A percentile compares a stretch with the other conserved stretches of the same genome.
These are phyloP conservation scores for Cecidostiba fungosa DNA, from an alignment of 2,888 invertebrate genomes.

Conservation along the genomic window DNA sequence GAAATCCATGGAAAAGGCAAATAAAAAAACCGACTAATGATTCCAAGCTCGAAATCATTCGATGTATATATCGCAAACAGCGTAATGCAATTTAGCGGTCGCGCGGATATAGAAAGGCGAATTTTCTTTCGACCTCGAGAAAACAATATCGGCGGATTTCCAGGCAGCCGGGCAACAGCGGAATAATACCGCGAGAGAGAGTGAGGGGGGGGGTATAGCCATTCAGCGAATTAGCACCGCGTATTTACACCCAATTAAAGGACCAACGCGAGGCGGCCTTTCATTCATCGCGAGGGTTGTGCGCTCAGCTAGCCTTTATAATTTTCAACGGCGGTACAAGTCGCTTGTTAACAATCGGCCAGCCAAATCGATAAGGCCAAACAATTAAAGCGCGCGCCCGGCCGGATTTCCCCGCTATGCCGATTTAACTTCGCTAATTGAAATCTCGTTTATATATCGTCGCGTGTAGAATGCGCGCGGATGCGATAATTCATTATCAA, in stretches of 20 bases:
- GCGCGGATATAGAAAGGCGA: neutral
- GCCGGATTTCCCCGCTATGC: neutral
- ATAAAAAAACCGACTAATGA: neutral
- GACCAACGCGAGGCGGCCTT: constrained; percentile 6
- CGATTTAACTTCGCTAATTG: constrained; percentile 49
- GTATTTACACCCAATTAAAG: constrained; percentile 56
- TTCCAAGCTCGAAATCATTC: neutral
- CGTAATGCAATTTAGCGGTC: constrained; percentile 32
- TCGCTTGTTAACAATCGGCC: constrained; percentile 35
- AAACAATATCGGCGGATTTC: constrained; percentile 24
- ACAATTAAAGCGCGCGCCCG: constrained; percentile 44
- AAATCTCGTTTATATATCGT: constrained; percentile 29
- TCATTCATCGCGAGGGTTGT: constrained; percentile 24
- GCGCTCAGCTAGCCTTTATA: constrained; percentile 40
- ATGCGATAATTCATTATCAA: constrained; percentile 33
- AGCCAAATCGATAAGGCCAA: constrained; percentile 47
- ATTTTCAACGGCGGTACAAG: constrained; percentile 27
- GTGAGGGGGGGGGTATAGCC: neutral
- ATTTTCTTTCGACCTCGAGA: constrained; percentile 8
- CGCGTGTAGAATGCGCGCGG: neutral
- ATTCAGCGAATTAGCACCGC: constrained; percentile 52
- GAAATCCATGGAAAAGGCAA: no score
- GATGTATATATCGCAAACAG: neutral
- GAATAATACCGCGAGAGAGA: neutral
- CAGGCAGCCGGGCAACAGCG: constrained; percentile 6